Percentiles rank a stretch among this genome's conserved stretches.
These are phyloP conservation scores for Tragopan temminckii DNA, from an alignment of 2,797 vertebrate genomes.

Conservation along the genomic window DNA sequence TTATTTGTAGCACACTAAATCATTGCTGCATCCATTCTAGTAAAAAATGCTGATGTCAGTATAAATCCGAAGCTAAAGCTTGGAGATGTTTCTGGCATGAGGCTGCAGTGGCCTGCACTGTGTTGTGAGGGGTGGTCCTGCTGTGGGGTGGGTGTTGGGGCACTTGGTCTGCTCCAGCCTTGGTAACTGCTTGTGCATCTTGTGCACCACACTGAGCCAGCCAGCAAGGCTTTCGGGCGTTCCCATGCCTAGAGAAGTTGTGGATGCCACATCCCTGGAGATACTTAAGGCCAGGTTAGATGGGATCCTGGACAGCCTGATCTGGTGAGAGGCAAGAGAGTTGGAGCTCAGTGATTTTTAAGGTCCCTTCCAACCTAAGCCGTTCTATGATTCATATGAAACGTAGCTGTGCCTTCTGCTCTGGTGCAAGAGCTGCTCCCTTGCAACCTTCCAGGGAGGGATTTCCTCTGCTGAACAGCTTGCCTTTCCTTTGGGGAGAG, in stretches of 20 bases:
- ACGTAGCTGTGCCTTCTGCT: background rate
- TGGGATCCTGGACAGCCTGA: too few species aligned
- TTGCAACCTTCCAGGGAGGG: background rate
- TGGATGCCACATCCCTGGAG: too few species aligned
- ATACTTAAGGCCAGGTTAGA: too few species aligned
- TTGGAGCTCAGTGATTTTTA: too few species aligned
- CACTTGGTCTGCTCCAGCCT: rapidly evolving
- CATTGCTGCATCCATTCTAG: rapidly evolving
- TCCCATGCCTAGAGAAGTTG: background rate
- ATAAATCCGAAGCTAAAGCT: background rate
- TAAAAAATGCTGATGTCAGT: background rate
- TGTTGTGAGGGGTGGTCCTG: background rate
- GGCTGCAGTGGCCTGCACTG: rapidly evolving
- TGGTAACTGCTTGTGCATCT: background rate
- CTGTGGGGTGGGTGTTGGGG: rapidly evolving
- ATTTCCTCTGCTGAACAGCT: background rate
- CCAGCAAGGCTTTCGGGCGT: background rate
- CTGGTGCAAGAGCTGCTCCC: background rate
- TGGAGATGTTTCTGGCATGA: background rate
- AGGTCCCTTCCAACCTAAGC: too few species aligned
- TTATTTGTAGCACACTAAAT: background rate
- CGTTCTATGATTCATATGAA: background rate
- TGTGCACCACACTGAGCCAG: rapidly evolving
- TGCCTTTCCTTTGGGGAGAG: background rate
- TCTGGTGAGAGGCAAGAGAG: too few species aligned